A percentile compares a stretch with the other conserved stretches of the same genome.
These are phyloP conservation scores for Eugnorisma glareosa DNA, from an alignment of 2,888 invertebrate genomes.

Conservation along the genomic window DNA sequence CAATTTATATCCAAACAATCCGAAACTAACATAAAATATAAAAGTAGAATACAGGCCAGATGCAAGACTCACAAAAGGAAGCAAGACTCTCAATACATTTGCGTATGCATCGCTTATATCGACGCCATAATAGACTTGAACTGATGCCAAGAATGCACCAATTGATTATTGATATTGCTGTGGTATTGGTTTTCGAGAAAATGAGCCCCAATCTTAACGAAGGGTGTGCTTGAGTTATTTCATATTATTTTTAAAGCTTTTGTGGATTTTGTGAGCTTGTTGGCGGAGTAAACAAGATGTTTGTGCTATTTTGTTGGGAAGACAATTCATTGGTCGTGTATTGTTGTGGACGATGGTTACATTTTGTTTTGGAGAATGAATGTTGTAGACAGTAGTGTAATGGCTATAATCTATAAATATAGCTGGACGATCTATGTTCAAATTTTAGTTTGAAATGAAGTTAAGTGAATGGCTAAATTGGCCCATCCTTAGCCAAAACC, in stretches of 20 bases:
- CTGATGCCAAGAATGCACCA: conserved; percentile 88
- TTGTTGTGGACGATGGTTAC: conserved; percentile 5
- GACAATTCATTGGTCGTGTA: conserved; percentile 16
- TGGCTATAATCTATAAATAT: not conserved
- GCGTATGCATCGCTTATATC: conserved; percentile 81
- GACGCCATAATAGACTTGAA: conserved; percentile 88
- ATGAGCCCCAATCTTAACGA: conserved; percentile 77
- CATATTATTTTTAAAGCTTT: conserved; percentile 62
- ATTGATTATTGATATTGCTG: conserved; percentile 90
- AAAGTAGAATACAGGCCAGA: conserved; percentile 72
- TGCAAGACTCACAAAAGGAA: conserved; percentile 81
- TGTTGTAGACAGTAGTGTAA: not conserved
- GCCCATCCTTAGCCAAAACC: conserved; percentile 10
- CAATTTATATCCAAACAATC: conserved; percentile 66
- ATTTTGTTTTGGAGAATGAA: conserved; percentile 13
- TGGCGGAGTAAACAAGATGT: conserved; percentile 51
- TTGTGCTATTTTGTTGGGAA: conserved; percentile 27
- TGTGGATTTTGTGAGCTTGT: conserved; percentile 40
- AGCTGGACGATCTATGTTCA: not conserved
- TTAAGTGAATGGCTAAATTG: conserved; percentile 3
- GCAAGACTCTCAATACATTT: conserved; percentile 79
- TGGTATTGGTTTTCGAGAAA: conserved; percentile 85
- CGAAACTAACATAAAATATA: conserved; percentile 66
- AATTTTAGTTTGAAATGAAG: not conserved
- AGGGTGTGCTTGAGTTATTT: conserved; percentile 70